Evolutionary conservation across 2,797 vertebrate genomes (phyloP).

Genomic region (Parotocinclus haroldoi): DNA sequence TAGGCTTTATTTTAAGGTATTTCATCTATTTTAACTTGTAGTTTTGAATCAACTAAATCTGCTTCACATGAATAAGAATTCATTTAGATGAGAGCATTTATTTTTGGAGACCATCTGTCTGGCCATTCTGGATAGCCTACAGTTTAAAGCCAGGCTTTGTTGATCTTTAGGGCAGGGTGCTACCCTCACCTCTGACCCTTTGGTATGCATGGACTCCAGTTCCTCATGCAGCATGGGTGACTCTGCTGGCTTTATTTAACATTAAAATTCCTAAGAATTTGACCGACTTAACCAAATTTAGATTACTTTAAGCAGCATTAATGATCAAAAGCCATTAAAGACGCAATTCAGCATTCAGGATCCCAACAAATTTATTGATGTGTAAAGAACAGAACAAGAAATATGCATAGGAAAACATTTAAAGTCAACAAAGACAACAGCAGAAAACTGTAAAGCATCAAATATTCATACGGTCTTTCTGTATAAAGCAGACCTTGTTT

Average conservation of each 20-base stretch:
- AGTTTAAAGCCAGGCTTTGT: constrained; percentile 30
- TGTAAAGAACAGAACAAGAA: constrained; percentile 71
- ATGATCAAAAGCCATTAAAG: constrained; percentile 23
- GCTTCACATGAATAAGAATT: too few species aligned
- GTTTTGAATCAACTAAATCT: too few species aligned
- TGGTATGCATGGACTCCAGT: constrained; percentile 44
- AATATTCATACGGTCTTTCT: constrained; percentile 74
- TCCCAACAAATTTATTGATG: constrained; percentile 92
- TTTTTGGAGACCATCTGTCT: constrained; percentile 43
- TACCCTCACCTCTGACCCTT: constrained; percentile 39
- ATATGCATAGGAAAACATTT: constrained; percentile 99
- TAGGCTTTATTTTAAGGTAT: too few species aligned
- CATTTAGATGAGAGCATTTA: constrained; percentile 9
- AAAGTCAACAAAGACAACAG: constrained; percentile 93
- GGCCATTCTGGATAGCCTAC: constrained; percentile 34
- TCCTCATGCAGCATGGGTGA: constrained; percentile 37
- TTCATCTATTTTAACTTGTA: too few species aligned
- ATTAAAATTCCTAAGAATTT: neutral
- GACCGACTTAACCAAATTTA: too few species aligned
- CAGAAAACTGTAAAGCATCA: constrained; percentile 80
- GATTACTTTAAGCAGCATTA: neutral
- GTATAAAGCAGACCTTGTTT: constrained; percentile 70
- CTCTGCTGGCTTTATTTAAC: constrained; percentile 27
- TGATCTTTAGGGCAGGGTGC: constrained; percentile 45
- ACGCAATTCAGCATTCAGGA: constrained; percentile 40